These are phyloP conservation scores for Tipula helvola DNA, from an alignment of 2,888 invertebrate species.

Conservation along the genomic window DNA sequence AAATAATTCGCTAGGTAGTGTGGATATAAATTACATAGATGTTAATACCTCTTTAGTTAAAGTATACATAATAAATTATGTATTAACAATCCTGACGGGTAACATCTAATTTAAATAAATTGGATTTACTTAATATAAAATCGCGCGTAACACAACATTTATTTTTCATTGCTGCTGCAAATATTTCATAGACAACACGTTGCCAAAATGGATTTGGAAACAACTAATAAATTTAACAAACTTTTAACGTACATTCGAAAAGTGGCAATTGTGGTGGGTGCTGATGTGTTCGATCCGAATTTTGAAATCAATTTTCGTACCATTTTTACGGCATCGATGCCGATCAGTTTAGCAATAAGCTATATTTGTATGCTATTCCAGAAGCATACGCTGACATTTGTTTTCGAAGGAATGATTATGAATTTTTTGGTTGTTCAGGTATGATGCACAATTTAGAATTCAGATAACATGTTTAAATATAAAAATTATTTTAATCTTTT, in stretches of 20 bases:
- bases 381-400: not conserved
- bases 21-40: too few relatives aligned
- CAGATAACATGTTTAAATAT: too few relatives aligned
- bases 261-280: not conserved
- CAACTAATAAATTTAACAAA: not conserved
- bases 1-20: not conserved
- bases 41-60: not conserved
- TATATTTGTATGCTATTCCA: not conserved
- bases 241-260: not conserved
- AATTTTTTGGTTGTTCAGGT: not conserved
- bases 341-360: not conserved
- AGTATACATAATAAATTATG: not conserved
- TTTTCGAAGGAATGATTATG: not conserved
- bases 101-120: not conserved
- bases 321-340: not conserved
- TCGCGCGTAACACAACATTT: not conserved
- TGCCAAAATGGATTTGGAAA: not conserved
- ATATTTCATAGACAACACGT: not conserved
- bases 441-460: not conserved
- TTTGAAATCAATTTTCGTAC: not conserved
- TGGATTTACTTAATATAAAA: not conserved
- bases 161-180: not conserved
- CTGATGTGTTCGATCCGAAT: not conserved
- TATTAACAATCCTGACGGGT: not conserved
- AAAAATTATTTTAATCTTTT: not conserved